These are phyloP conservation scores for Colossoma macropomum DNA, from an alignment of 2,113 vertebrate species.

Conservation along the genomic window DNA sequence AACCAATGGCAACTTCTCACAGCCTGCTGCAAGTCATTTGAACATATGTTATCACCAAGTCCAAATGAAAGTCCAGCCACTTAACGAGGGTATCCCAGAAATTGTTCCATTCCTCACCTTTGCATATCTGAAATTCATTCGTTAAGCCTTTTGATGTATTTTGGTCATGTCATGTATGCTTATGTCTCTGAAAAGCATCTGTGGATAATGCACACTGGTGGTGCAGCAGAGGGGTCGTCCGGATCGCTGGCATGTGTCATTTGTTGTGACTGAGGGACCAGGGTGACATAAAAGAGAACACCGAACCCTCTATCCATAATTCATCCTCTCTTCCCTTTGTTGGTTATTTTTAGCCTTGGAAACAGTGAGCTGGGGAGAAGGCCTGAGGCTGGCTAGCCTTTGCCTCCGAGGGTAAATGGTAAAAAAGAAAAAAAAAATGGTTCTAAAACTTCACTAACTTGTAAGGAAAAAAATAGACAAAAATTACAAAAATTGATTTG, in stretches of 20 bases:
- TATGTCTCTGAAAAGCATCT: not conserved
- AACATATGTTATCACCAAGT: not conserved
- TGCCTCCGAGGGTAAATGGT: not conserved
- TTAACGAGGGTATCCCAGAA: not conserved
- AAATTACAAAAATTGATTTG: not conserved
- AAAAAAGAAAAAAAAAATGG: not conserved
- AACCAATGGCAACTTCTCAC: not conserved
- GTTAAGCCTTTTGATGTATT: not conserved
- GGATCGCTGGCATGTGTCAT: slow-evolving; percentile 6
- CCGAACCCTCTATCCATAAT: slow-evolving; percentile 32
- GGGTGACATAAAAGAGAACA: slow-evolving; percentile 30
- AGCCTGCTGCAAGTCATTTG: not conserved
- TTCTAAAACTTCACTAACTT: not conserved
- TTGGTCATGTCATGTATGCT: not conserved
- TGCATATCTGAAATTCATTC: not conserved
- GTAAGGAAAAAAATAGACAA: no score
- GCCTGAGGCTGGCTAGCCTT: not conserved
- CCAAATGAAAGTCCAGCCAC: not conserved
- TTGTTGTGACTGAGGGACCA: slow-evolving; percentile 25
- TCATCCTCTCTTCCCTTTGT: slow-evolving; percentile 34
- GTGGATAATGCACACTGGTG: not conserved
- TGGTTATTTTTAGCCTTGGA: slow-evolving; percentile 43
- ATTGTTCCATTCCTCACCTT: not conserved
- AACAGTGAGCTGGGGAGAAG: not conserved
- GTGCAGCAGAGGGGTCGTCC: not conserved